phyloP scores from a whole-genome alignment of 2,888 invertebrate genomes.

The Phortica magna region DNA sequence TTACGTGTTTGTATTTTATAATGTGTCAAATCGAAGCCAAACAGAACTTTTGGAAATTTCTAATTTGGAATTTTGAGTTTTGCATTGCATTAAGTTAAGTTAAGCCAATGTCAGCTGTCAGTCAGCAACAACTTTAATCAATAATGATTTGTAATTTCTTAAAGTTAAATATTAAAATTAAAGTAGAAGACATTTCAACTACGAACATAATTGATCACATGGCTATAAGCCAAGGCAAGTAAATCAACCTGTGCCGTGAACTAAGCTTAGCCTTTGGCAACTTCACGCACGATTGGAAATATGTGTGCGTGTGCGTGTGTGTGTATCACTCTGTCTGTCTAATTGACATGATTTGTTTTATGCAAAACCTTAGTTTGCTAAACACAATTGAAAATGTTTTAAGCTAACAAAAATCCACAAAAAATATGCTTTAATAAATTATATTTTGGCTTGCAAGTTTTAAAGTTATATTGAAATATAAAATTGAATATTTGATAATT shows the following conservation, averaged over 20 bases:
- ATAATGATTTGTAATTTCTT: conserved; percentile 13
- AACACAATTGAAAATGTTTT: no score
- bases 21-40: no score
- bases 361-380: no score
- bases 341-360: no score
- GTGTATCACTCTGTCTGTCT: background rate
- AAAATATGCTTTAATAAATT: no score
- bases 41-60: no score
- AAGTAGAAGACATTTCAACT: background rate
- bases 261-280: background rate
- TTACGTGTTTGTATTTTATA: no score
- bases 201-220: background rate
- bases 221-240: conserved; percentile 12
- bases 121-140: background rate
- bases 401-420: no score
- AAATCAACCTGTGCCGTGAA: conserved; percentile 13
- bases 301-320: background rate
- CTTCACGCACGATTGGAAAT: background rate
- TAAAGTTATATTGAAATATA: no score
- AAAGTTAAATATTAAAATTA: conserved; percentile 20
- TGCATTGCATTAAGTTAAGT: background rate
- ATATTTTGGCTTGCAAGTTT: no score
- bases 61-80: no score
- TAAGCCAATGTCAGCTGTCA: background rate
- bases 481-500: no score